Base-by-base conservation (phyloP, 2,888 invertebrate species). In the Pristionchus arcanus region DNA sequence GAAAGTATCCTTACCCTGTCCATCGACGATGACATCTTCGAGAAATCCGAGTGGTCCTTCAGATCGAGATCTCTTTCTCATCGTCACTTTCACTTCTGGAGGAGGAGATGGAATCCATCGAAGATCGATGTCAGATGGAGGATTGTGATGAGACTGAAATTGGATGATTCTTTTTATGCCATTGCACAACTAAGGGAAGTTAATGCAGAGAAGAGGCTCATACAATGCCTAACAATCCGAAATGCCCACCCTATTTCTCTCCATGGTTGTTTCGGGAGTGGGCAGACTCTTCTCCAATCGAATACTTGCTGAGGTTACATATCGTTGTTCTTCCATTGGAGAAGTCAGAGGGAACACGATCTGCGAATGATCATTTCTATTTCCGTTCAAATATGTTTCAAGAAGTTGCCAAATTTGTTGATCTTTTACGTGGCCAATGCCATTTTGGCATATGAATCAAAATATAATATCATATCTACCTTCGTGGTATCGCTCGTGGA, bases 241-340 rank as follows among this genome's bases (percentile, higher is more conserved):
- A 77, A 34, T 4, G 11, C 55, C 31, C 31, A 84, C 84, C 42
- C 55, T 55, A 53, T 53, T 63, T 34, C 86, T 86, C 19, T 85
- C 85, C 31, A 85, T 34, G 37, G 85, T 85, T 9, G 66, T 66
- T 19, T 86, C 66, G 34, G 86, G 86, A 63, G 86, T 86, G 19
- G 86, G 86, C 16, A 86, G 66, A 42, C 28, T 86, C 86, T 87
- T 87, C 87, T 87, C 87, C 31, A 87, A 31, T 68, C 87, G 63
- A 63, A 87, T 87, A 68, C 59, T 59, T n/a, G 87, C 87, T 16
- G 87, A 87, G 15, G 87, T 71, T 19, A 87, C 71, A 71, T 53
- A 87, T 31, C 87, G 42, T 3, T 68, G 53, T 42, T 63, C 49
- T 25, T 87, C 81, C 49, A 49, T 15, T 16, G 25, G 84, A 15